Evolutionary conservation across 2,888 invertebrate species (phyloP).

Genomic region (Lasioglossum leucozonium): DNA sequence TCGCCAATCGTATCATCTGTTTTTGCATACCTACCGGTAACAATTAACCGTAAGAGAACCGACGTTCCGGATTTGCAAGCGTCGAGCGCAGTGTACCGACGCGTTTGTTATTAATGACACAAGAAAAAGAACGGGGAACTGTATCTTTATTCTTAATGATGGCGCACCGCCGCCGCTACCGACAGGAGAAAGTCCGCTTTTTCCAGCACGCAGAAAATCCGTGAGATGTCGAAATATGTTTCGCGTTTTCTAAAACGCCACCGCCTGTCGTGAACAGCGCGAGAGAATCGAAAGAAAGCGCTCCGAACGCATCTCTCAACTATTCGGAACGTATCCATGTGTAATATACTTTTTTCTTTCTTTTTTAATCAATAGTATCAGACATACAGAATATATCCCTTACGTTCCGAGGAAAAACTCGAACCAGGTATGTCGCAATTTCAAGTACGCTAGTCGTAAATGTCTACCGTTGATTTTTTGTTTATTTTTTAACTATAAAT

Average conservation of each 20-base stretch:
- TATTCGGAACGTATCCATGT: not conserved
- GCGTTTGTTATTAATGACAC: constrained; percentile 43
- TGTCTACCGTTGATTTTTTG: not conserved
- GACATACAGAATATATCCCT: not conserved
- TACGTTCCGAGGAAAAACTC: not conserved
- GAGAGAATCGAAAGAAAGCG: constrained; percentile 45
- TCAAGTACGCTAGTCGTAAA: not conserved
- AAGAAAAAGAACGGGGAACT: constrained; percentile 8
- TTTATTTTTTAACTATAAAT: not conserved
- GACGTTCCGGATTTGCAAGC: not conserved
- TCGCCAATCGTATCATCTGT: constrained; percentile 39
- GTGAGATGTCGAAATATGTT: constrained; percentile 40
- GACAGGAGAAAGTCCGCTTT: constrained; percentile 53
- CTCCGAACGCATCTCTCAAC: constrained; percentile 9
- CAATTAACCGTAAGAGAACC: constrained; percentile 41
- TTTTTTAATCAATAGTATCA: not conserved
- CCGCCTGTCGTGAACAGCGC: constrained; percentile 20
- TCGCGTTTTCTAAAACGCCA: constrained; percentile 44
- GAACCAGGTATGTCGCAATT: not conserved
- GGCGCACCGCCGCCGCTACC: not conserved
- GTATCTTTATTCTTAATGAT: constrained; percentile 32
- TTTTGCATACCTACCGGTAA: constrained; percentile 17
- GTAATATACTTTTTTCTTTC: not conserved
- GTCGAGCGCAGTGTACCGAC: not conserved
- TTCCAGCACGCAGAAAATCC: constrained; percentile 51